These are phyloP conservation scores for Chaetophractus vellerosus DNA, from an alignment of 2,797 vertebrate genomes.

Conservation along the genomic window DNA sequence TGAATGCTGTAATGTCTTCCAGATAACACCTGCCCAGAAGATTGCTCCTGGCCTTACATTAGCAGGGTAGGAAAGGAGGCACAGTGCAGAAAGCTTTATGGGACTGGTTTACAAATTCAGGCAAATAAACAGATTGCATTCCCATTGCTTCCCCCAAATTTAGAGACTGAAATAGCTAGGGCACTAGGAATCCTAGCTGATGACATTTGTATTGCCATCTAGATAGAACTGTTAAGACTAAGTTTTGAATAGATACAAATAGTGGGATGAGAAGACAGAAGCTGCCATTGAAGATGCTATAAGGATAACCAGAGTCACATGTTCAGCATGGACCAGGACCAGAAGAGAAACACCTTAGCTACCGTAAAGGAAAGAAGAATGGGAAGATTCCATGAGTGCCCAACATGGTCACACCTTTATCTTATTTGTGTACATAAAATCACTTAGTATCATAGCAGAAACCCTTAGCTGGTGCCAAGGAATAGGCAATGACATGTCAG, in stretches of 20 bases:
- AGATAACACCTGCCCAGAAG: neutral
- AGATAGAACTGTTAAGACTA: neutral
- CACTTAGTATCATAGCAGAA: neutral
- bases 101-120: slow-evolving; percentile 8
- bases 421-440: neutral
- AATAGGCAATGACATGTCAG: neutral
- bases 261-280: neutral
- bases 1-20: neutral
- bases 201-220: neutral
- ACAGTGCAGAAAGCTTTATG: neutral
- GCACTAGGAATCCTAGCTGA: neutral
- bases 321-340: neutral
- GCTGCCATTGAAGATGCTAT: neutral
- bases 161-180: neutral
- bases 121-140: neutral
- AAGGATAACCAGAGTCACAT: neutral
- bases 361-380: neutral
- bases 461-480: neutral
- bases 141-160: neutral
- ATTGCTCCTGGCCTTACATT: neutral
- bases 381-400: fast-evolving
- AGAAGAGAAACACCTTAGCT: neutral
- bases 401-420: neutral
- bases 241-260: neutral
- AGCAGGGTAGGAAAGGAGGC: neutral